phyloP scores from a whole-genome alignment of 2,888 invertebrate species.

The Lymantria dispar region DNA sequence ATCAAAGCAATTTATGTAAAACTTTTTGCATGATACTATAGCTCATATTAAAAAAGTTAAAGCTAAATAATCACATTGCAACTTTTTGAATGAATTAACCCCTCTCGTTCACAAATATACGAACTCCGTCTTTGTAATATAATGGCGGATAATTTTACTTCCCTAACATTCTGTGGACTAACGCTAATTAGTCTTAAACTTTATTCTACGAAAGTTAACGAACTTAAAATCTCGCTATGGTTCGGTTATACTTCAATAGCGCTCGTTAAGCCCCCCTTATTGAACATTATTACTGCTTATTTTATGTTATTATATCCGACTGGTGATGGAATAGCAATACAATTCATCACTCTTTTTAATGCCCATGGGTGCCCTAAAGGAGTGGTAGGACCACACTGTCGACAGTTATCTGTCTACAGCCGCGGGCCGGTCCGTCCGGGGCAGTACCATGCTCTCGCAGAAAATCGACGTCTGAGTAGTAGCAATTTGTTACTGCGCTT shows the following conservation, averaged over 20 bases:
- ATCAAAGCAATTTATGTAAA: too few species aligned
- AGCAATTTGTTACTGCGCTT: too few species aligned
- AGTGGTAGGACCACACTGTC: too few species aligned
- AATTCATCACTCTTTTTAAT: too few species aligned
- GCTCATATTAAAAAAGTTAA: background rate
- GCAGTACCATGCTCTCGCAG: too few species aligned
- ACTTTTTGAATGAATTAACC: background rate
- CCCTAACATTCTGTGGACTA: slow-evolving; percentile 18
- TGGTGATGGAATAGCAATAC: too few species aligned
- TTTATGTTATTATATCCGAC: too few species aligned
- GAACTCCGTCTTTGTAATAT: slow-evolving; percentile 19
- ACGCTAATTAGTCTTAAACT: slow-evolving; percentile 26
- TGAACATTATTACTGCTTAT: background rate
- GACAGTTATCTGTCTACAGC: too few species aligned
- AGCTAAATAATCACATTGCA: background rate
- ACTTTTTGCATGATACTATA: background rate
- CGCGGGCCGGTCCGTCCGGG: too few species aligned
- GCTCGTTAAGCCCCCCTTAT: slow-evolving; percentile 32
- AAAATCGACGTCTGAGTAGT: too few species aligned
- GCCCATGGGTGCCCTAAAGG: too few species aligned
- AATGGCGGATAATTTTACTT: slow-evolving; percentile 22
- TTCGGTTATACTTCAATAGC: slow-evolving; percentile 29
- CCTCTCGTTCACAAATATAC: background rate
- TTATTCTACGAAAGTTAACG: slow-evolving; percentile 22
- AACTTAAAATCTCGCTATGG: slow-evolving; percentile 24